Evolutionary conservation across 1,140 invertebrate genomes (phyloP), one percentile per base, ranked within the genome.

Genomic region (Nephila pilipes): DNA sequence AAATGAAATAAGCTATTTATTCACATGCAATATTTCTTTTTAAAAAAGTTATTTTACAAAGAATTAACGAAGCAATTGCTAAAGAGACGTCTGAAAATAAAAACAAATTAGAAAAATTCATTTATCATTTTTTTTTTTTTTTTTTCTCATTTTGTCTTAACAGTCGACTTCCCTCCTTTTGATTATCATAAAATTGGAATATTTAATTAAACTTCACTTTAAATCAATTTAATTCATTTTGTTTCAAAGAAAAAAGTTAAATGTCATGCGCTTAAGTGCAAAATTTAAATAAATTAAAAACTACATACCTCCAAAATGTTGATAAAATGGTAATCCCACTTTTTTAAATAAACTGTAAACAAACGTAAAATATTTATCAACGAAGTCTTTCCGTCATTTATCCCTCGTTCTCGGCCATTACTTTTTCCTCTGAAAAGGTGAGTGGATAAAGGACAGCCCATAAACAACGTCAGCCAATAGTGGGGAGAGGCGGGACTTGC

Each of bases 381-480:
- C 46, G 80, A 81, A 81, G 36, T 38, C 80, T 81, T 81, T 54
- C 54, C 80, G 38, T 32, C 80, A 81, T 55, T 81, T 81, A 81
- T 81, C 80, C 54, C 80, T 54, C 16, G 10, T 22, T 46, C 46
- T 54, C 16, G 22, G 38, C n/a, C 80, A 81, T 81, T 80, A 81
- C 46, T 81, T 81, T 81, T 81, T 81, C 38, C 38, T 25, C 80
- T 22, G 36, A 81, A 81, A 80, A 54, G 38, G 8, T 18, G 36
- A 55, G 16, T 55, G 63, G 46, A 22, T 46, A 25, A 22, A 20
- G 38, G 36, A 81, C 46, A n/a, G 36, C 36, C 80, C 36, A 12
- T 46, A 81, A 81, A 81, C 36, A 10, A 10, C 80, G 16, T 6
- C 18, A 46, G 22, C 80, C 80, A 81, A 81, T 81, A 20, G 22